phyloP scores from a whole-genome alignment of 1,140 invertebrate species.

The Alviniconcha marisindica region DNA sequence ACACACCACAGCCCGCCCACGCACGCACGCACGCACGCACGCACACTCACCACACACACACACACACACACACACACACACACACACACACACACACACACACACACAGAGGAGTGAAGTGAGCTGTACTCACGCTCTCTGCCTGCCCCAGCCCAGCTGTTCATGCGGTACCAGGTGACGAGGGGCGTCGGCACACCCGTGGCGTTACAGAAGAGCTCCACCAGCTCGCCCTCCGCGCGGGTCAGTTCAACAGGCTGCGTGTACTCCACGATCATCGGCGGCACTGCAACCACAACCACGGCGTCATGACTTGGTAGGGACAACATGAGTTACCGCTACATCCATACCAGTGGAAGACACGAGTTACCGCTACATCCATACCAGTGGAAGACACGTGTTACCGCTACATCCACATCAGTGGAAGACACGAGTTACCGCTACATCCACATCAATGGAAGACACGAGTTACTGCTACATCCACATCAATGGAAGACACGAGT shows the following conservation, averaged over 20 bases:
- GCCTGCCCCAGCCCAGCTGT: constrained; percentile 22
- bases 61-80: neutral
- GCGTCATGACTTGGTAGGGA: too few species aligned
- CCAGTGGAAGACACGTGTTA: too few species aligned
- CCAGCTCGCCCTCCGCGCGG: constrained; percentile 63
- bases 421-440: too few species aligned
- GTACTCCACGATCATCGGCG: constrained; percentile 55
- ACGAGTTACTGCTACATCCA: too few species aligned
- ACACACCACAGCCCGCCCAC: neutral
- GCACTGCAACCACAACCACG: constrained; percentile 63
- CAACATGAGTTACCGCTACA: too few species aligned
- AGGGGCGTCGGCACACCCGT: constrained; percentile 66
- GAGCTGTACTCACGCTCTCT: constrained; percentile 46
- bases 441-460: too few species aligned
- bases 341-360: too few species aligned
- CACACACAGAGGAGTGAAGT: neutral
- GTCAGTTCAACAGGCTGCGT: constrained; percentile 49
- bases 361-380: too few species aligned
- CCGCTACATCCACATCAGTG: too few species aligned
- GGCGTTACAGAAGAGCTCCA: constrained; percentile 69
- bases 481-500: too few species aligned
- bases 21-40: neutral
- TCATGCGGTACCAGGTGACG: constrained; percentile 66
- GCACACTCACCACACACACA: neutral
- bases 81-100: constrained; percentile 8